These are phyloP conservation scores for Ochotona princeps DNA, from an alignment of 2,113 vertebrate genomes.

Conservation along the genomic window DNA sequence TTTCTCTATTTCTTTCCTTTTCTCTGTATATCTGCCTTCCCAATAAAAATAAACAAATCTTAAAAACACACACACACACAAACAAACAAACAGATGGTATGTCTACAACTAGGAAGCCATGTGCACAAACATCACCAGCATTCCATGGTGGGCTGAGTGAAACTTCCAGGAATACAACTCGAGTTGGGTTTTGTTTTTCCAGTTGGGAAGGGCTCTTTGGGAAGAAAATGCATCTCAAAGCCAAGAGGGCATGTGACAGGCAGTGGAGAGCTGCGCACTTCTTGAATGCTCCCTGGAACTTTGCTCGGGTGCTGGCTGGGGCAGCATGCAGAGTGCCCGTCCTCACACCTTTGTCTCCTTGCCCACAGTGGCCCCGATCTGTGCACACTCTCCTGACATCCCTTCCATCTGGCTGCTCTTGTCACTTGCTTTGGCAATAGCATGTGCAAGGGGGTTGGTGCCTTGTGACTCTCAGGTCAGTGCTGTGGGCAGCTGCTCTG, in stretches of 20 bases:
- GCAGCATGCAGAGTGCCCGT: background rate
- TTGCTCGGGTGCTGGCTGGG: background rate
- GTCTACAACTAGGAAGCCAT: background rate
- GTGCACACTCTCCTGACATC: fast-evolving
- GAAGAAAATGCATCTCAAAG: constrained; percentile 23
- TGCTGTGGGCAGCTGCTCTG: background rate
- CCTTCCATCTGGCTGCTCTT: background rate
- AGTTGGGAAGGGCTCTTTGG: background rate
- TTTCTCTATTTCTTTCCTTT: too few relatives aligned
- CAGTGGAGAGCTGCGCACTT: background rate
- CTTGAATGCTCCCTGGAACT: background rate
- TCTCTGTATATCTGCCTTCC: too few relatives aligned
- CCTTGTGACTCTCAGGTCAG: background rate
- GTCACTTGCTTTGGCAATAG: background rate
- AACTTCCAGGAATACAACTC: too few relatives aligned
- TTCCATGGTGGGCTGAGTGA: background rate
- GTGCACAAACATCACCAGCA: background rate
- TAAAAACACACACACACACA: too few relatives aligned
- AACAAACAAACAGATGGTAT: background rate
- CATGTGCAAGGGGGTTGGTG: background rate
- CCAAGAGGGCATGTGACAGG: background rate
- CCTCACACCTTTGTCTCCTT: background rate
- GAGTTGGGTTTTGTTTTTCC: background rate
- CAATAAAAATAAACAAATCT: too few relatives aligned
- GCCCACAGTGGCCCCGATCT: background rate